Base-by-base conservation (phyloP, 1,140 invertebrate species). In the Drosophila burlai region DNA sequence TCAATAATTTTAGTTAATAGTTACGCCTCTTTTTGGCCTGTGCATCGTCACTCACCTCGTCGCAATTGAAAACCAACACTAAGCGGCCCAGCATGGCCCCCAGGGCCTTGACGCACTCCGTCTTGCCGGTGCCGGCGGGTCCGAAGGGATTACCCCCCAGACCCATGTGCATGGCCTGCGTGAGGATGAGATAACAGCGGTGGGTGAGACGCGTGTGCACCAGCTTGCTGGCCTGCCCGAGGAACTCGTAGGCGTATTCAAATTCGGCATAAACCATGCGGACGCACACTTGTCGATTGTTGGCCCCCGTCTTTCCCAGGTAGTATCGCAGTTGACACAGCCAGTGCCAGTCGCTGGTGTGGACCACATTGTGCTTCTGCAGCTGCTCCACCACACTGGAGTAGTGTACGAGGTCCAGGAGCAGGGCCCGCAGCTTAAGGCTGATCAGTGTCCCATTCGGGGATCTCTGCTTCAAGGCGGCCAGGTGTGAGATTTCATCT, bases 91-190 rank as follows among this genome's bases (percentile, higher is more conserved):
- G 94, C 65, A 99, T 94, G 13, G 95, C 95, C 16, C 98, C 98
- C 1, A 99, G 93, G 16, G 98, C 98, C 94, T 99, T 99, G 0
- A 99, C 98, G 42, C 98, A 98, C 93, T 99, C 98, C 8, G 98
- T 99, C 94, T 99, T 99, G 1, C 98, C 99, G 1, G 98, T 99
- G 63, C 98, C 98, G 74, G 98, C 98, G 18, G 98, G 98, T n/a
- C 99, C 99, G 92, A 99, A 99, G 0, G 99, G 99, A 94, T 99
- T 99, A 13, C 99, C 99, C 63, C 99, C 98, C 52, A 99, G 94
- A 7, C 99, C 99, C 93, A 99, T 96, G 90, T 97, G 96, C 95
- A 99, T 97, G 7, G 98, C 97, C 95, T 99, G 98, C 18, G 97
- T 99, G 38, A 99, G 94, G 26, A 98, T 98, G 21, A 99, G 94